Percentiles rank a stretch among this genome's conserved stretches.
Evolutionary conservation across 2,797 vertebrate genomes (phyloP).

Genomic region (Cercopithecus petaurista): DNA sequence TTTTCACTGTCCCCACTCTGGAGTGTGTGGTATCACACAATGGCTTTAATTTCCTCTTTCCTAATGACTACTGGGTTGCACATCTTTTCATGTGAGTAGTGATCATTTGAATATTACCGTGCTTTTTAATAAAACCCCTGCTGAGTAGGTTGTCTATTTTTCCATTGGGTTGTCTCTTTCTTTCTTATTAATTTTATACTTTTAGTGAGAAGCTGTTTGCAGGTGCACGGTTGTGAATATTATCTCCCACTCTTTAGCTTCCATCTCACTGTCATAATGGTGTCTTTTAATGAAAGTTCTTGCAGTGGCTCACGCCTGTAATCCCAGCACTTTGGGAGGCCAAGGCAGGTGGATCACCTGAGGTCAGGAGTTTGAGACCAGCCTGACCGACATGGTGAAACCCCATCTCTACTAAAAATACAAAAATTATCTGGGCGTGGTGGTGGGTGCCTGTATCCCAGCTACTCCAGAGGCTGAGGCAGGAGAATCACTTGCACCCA

Average conservation of each 20-base stretch:
- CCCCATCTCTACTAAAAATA: not conserved
- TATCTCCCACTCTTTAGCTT: not conserved
- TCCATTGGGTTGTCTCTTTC: not conserved
- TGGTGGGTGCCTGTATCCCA: not conserved
- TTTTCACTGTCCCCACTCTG: too few relatives aligned
- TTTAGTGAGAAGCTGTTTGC: not conserved
- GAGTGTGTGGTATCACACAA: not conserved
- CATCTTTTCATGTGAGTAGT: not conserved
- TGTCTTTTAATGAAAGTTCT: not conserved
- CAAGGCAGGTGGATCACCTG: not conserved
- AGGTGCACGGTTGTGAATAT: fast-evolving
- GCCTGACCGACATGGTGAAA: not conserved
- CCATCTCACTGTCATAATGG: not conserved
- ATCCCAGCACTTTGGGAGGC: not conserved
- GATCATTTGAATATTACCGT: not conserved
- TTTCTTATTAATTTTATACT: not conserved
- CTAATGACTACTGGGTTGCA: too few relatives aligned
- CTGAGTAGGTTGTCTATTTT: not conserved
- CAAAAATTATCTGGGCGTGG: not conserved
- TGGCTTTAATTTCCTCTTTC: not conserved
- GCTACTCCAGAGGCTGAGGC: not conserved
- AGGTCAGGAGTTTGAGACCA: not conserved
- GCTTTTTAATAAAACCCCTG: too few relatives aligned
- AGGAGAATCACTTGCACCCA: not conserved
- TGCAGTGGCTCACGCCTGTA: not conserved